Conservation (phyloP, 2,797 vertebrate species). For the Mico argentatus region DNA sequence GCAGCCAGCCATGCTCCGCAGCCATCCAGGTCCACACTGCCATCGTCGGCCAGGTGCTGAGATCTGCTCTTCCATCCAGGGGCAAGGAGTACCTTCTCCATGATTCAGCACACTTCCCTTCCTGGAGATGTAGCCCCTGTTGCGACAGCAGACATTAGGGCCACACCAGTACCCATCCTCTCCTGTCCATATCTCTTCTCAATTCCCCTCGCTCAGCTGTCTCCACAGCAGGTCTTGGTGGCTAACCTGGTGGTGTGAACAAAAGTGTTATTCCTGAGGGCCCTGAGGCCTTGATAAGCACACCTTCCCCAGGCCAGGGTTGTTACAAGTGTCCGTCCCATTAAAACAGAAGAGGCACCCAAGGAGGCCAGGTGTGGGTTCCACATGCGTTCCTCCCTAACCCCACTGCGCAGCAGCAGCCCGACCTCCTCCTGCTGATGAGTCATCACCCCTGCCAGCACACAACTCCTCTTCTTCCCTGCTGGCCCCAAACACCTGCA, state of each 20-base stretch:
- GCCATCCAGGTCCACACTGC: rapidly evolving
- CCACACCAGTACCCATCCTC: neutral
- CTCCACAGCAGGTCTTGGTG: neutral
- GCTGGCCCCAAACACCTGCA: neutral
- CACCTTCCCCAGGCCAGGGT: neutral
- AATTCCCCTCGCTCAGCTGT: neutral
- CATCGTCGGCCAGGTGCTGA: neutral
- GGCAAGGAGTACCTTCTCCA: neutral
- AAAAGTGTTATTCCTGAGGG: neutral
- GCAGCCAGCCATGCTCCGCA: neutral
- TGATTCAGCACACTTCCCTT: neutral
- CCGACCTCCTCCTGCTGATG: neutral
- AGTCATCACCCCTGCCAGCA: neutral
- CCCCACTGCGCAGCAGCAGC: no score
- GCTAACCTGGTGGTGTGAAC: neutral
- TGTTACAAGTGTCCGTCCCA: neutral
- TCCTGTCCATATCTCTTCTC: neutral
- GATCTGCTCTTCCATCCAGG: neutral
- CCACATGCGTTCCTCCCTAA: neutral
- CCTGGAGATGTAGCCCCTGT: neutral
- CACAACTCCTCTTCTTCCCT: neutral
- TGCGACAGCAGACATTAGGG: neutral
- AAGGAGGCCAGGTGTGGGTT: neutral
- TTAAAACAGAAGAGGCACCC: neutral
- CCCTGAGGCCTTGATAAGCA: neutral